Evolutionary conservation across 1,140 invertebrate species (phyloP).

Genomic region (Anastatus disparis): DNA sequence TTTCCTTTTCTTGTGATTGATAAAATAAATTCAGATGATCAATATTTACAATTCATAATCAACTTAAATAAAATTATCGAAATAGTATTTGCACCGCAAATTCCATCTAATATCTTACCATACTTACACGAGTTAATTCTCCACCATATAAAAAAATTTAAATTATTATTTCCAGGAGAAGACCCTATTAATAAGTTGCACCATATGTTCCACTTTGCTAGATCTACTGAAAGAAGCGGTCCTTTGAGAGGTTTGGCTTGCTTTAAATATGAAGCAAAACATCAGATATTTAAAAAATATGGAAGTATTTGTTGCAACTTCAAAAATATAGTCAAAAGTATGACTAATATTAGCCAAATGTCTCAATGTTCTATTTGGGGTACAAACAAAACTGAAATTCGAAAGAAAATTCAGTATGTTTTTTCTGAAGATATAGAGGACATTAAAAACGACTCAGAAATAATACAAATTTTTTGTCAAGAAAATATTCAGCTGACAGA

Average conservation of each 20-base stretch:
- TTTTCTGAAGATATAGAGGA: too few species aligned
- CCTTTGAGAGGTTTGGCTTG: conserved; percentile 9
- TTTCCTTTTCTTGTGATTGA: conserved; percentile 34
- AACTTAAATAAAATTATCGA: conserved; percentile 6
- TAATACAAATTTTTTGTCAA: too few species aligned
- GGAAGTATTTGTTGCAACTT: too few species aligned
- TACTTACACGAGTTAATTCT: conserved; percentile 12
- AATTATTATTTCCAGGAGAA: conserved; percentile 21
- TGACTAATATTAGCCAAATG: too few species aligned
- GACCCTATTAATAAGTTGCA: conserved; percentile 29
- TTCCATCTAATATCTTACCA: not conserved
- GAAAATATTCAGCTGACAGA: too few species aligned
- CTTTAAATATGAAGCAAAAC: conserved; percentile 34
- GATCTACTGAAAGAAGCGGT: conserved; percentile 14
- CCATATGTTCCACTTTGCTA: conserved; percentile 20
- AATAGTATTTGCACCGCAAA: conserved; percentile 22
- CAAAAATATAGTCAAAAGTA: too few species aligned
- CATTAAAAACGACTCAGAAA: too few species aligned
- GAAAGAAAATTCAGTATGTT: too few species aligned
- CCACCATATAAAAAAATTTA: conserved; percentile 5
- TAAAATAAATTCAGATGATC: conserved; percentile 22
- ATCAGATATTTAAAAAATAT: conserved; percentile 25
- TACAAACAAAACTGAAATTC: too few species aligned
- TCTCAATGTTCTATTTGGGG: too few species aligned
- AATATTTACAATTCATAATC: conserved; percentile 10